These are phyloP conservation scores for Anser cygnoides DNA, from an alignment of 2,113 vertebrate species.

Conservation along the genomic window DNA sequence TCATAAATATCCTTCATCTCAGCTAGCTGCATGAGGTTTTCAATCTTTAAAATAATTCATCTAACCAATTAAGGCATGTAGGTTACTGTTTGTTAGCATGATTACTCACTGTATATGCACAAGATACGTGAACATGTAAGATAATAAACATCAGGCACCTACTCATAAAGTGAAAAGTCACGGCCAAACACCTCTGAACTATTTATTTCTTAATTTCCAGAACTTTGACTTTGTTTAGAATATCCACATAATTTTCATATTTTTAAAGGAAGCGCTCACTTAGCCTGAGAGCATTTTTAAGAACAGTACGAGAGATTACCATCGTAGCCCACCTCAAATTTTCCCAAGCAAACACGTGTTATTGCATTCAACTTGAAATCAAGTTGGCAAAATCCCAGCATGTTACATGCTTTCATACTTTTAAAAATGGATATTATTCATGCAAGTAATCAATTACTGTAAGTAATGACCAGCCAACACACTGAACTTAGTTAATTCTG, in stretches of 20 bases:
- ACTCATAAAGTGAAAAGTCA: not conserved
- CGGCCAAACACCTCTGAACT: accelerated
- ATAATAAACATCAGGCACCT: not conserved
- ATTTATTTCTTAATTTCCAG: not conserved
- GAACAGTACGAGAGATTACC: not conserved
- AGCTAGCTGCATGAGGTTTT: not conserved
- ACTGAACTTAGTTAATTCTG: not conserved
- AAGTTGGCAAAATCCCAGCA: not conserved
- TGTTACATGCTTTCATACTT: not conserved
- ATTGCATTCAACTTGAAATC: not conserved
- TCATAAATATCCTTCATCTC: not conserved
- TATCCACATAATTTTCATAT: accelerated
- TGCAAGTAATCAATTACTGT: not conserved
- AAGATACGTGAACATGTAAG: not conserved
- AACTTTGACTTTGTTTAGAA: not conserved
- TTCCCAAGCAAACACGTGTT: not conserved
- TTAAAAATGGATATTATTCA: not conserved
- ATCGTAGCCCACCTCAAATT: not conserved
- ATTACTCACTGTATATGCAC: not conserved
- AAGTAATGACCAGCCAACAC: not conserved
- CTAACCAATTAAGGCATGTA: not conserved
- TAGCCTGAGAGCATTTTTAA: not conserved
- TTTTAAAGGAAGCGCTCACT: not conserved
- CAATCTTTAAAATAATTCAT: not conserved
- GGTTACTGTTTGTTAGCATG: not conserved